Evolutionary conservation across 2,888 invertebrate genomes (phyloP).

Genomic region (Phaonia tiefii): DNA sequence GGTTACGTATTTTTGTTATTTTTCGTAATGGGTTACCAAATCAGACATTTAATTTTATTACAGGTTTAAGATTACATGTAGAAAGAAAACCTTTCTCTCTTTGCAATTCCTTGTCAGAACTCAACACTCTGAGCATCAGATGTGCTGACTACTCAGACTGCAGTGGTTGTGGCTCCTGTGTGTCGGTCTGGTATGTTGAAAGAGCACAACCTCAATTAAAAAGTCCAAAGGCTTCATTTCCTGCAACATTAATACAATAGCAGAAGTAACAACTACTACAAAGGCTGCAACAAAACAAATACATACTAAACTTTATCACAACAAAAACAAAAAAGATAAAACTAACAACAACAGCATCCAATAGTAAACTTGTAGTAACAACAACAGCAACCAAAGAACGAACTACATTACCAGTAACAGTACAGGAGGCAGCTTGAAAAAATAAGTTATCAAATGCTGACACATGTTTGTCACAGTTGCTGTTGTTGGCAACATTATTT

Average conservation of each 20-base stretch:
- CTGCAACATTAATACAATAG: slow-evolving; percentile 18
- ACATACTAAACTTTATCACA: not conserved
- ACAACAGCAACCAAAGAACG: not conserved
- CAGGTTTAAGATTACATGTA: slow-evolving; percentile 1
- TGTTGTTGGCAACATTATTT: slow-evolving; percentile 27
- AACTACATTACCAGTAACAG: not conserved
- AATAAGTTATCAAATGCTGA: slow-evolving; percentile 44
- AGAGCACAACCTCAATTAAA: slow-evolving; percentile 42
- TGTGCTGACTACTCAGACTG: no score
- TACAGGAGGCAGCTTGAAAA: not conserved
- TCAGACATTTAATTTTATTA: not conserved
- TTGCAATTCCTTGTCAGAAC: not conserved
- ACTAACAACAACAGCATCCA: not conserved
- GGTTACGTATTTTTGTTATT: not conserved
- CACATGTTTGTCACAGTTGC: slow-evolving; percentile 40
- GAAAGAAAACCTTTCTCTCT: not conserved
- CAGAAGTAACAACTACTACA: not conserved
- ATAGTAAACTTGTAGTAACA: slow-evolving; percentile 6
- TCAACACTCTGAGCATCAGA: not conserved
- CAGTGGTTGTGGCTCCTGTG: no score
- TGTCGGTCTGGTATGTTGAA: not conserved
- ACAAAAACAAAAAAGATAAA: not conserved
- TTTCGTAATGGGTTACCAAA: not conserved
- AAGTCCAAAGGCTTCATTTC: slow-evolving; percentile 33
- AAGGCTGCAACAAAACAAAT: not conserved